Evolutionary conservation across 2,888 invertebrate species (phyloP), one percentile per base, ranked within the genome.

Genomic region (Adela reaumurella): DNA sequence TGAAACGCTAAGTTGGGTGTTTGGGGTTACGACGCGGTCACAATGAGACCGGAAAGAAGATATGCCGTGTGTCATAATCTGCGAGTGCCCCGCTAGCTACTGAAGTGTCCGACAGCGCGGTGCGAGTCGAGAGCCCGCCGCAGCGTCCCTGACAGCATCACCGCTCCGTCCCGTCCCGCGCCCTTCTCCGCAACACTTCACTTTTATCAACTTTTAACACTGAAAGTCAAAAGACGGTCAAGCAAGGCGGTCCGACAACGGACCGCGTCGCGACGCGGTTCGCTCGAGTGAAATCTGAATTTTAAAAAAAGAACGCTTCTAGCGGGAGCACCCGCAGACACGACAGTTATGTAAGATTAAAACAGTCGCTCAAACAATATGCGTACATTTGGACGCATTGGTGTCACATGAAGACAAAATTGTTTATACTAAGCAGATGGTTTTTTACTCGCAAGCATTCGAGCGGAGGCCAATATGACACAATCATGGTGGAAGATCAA

Each of bases 1-100:
- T 24, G 24, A 24, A 4, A 24, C 5, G 24, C 8, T 24, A 24
- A n/a, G n/a, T n/a, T n/a, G n/a, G n/a, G n/a, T n/a, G n/a, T n/a
- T n/a, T n/a, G n/a, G n/a, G n/a, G n/a, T n/a, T n/a, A n/a, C n/a
- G n/a, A n/a, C n/a, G n/a, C n/a, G n/a, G n/a, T n/a, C n/a, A n/a
- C n/a, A n/a, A n/a, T n/a, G n/a, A n/a, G n/a, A n/a, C n/a, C n/a
- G 24, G 4, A 24, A 8, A 4, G 24, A 24, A 24, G 24, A 24
- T 24, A 61, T 64, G 68, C 69, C 70, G 62, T 62, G 56, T 68
- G 71, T 71, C 72, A 72, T 72, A 63, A 57, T 66, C 70, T 72
- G 73, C 72, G 71, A 68, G 70, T 54, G 48, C 43, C 17, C 35
- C 35, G 8, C 35, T 35, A 35, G 35, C 35, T 35, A 35, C 35